Evolutionary conservation across 92 coral and sea anemone genomes (phyloP).

Genomic region (Bergia puertoricense): DNA sequence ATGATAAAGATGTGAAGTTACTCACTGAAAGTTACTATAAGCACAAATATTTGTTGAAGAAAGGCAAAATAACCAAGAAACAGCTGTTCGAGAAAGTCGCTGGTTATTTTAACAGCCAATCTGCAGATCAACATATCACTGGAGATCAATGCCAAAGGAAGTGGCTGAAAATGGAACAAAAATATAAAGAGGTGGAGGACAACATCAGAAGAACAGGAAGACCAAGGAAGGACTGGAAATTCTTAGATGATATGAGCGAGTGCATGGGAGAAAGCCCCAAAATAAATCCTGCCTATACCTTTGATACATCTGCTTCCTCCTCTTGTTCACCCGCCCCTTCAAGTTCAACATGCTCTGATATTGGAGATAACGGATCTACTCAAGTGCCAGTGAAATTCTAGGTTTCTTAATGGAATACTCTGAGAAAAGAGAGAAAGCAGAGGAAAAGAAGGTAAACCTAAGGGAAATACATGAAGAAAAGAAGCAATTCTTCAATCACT

Average conservation of each 20-base stretch:
- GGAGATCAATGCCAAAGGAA: constrained; percentile 64
- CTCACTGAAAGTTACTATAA: too few species aligned
- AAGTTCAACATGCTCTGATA: too few species aligned
- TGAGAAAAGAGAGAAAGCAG: constrained; percentile 54
- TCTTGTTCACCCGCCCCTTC: too few species aligned
- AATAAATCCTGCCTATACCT: constrained; percentile 64
- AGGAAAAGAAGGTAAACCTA: constrained; percentile 47
- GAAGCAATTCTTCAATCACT: constrained; percentile 41
- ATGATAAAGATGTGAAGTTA: too few species aligned
- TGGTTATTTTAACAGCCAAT: constrained; percentile 25
- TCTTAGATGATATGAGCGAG: constrained; percentile 48
- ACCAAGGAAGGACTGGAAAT: constrained; percentile 61
- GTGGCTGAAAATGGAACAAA: constrained; percentile 54
- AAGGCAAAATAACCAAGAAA: constrained; percentile 58
- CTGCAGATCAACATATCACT: constrained; percentile 30
- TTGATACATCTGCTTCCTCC: constrained; percentile 47
- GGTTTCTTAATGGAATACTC: constrained; percentile 40
- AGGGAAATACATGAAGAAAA: constrained; percentile 56
- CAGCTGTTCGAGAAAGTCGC: constrained; percentile 52
- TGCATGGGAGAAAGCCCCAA: constrained; percentile 63
- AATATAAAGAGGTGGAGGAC: constrained; percentile 61
- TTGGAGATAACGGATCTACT: too few species aligned
- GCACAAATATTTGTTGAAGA: neutral
- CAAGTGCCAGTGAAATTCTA: constrained; percentile 51
- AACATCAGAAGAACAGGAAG: constrained; percentile 57